Evolutionary conservation across 2,888 invertebrate species (phyloP).

Genomic region (Cosmorhoe ocellata): DNA sequence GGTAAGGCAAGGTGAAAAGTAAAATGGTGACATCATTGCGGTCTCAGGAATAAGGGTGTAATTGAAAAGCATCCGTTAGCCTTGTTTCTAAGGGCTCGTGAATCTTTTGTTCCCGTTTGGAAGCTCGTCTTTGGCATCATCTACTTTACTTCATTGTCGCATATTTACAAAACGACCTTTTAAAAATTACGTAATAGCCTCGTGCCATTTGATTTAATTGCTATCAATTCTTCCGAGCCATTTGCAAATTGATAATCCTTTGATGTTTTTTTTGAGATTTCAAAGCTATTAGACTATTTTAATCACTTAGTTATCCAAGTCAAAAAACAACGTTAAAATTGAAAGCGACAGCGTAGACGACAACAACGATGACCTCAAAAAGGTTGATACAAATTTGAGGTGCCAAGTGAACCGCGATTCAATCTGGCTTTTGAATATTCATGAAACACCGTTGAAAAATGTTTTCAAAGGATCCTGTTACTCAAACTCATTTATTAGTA

Average conservation of each 20-base stretch:
- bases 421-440: slow-evolving; percentile 42
- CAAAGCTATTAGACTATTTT: slow-evolving; percentile 12
- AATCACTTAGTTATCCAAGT: neutral
- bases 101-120: slow-evolving; percentile 48
- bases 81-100: slow-evolving; percentile 41
- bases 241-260: slow-evolving; percentile 8
- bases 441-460: slow-evolving; percentile 20
- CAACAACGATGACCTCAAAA: too few relatives aligned
- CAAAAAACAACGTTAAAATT: too few relatives aligned
- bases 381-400: slow-evolving; percentile 20
- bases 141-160: slow-evolving; percentile 35
- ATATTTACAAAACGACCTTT: slow-evolving; percentile 38
- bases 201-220: slow-evolving; percentile 17
- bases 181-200: slow-evolving; percentile 30
- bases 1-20: slow-evolving; percentile 28
- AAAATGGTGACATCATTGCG: slow-evolving; percentile 33
- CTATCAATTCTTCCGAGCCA: slow-evolving; percentile 8
- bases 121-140: slow-evolving; percentile 34
- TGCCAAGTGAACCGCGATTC: slow-evolving; percentile 37
- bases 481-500: slow-evolving; percentile 18
- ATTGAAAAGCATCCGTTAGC: slow-evolving; percentile 42
- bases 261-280: slow-evolving; percentile 2
- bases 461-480: slow-evolving; percentile 23
- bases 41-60: slow-evolving; percentile 33
- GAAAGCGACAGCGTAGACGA: too few relatives aligned